These are phyloP conservation scores for Homarus americanus DNA, from an alignment of 1,140 invertebrate genomes.

Conservation along the genomic window DNA sequence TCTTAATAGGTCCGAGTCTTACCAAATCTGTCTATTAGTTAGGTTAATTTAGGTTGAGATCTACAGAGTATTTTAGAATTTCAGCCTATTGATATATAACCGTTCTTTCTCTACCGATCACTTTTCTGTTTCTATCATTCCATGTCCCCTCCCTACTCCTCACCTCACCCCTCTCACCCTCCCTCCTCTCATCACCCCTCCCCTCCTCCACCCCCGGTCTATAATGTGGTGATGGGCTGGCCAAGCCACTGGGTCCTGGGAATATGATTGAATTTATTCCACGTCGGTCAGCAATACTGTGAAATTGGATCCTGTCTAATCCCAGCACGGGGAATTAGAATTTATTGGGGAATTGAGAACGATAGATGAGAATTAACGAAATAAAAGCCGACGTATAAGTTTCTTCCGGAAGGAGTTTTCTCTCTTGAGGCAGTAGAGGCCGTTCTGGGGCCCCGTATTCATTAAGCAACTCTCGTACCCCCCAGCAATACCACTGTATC, in stretches of 20 bases:
- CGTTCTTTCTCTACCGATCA: too few relatives aligned
- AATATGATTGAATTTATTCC: conserved; percentile 40
- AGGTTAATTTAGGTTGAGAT: too few relatives aligned
- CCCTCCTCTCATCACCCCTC: background rate
- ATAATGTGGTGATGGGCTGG: background rate
- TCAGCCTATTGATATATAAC: too few relatives aligned
- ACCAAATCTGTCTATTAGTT: background rate
- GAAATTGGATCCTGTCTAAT: conserved; percentile 38
- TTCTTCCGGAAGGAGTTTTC: background rate
- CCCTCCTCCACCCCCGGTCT: background rate
- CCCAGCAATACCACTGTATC: background rate
- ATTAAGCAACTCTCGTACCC: background rate
- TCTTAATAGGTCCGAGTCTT: too few relatives aligned
- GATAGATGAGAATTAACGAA: background rate
- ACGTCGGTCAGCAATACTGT: conserved; percentile 25
- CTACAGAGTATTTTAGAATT: too few relatives aligned
- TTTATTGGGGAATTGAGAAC: background rate
- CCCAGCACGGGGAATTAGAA: background rate
- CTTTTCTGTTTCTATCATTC: background rate
- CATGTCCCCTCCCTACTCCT: background rate
- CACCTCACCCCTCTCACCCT: background rate
- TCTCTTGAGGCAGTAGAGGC: background rate
- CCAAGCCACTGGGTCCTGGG: background rate
- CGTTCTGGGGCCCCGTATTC: background rate
- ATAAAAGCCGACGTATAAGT: background rate